Conservation (phyloP, 2,888 invertebrate genomes). For the Campaea margaritaria region DNA sequence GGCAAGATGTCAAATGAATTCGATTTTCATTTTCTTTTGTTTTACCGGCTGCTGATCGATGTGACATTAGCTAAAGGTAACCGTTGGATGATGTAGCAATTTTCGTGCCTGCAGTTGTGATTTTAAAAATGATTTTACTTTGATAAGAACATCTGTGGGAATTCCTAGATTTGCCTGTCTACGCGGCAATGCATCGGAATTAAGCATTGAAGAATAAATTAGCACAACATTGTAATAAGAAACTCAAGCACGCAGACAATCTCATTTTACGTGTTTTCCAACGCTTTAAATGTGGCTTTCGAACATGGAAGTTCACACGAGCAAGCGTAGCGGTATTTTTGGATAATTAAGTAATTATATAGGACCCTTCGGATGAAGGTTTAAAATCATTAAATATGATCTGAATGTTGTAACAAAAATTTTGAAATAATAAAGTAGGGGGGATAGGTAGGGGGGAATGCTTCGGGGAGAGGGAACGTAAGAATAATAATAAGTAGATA, state of each 20-base stretch:
- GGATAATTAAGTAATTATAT: constrained; percentile 11
- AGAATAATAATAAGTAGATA: no score
- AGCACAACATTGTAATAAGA: constrained; percentile 18
- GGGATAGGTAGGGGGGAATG: no score
- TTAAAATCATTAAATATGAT: not conserved
- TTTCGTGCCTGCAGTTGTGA: no score
- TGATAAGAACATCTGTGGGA: no score
- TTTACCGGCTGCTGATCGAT: no score
- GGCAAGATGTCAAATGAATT: no score
- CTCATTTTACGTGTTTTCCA: constrained; percentile 14
- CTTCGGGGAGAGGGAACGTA: no score
- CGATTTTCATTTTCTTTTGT: no score
- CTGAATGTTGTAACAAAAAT: not conserved
- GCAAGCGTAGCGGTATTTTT: constrained; percentile 3
- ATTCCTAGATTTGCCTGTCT: not conserved
- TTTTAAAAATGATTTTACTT: no score
- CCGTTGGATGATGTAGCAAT: no score
- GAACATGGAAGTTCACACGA: constrained; percentile 5
- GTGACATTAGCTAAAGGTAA: no score
- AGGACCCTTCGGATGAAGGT: not conserved
- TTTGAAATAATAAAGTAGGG: no score
- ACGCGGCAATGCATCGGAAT: not conserved
- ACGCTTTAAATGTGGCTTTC: not conserved
- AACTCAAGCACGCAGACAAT: not conserved
- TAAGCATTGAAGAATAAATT: constrained; percentile 12